Evolutionary conservation across 2,113 vertebrate genomes (phyloP).

Genomic region (Malurus melanocephalus): DNA sequence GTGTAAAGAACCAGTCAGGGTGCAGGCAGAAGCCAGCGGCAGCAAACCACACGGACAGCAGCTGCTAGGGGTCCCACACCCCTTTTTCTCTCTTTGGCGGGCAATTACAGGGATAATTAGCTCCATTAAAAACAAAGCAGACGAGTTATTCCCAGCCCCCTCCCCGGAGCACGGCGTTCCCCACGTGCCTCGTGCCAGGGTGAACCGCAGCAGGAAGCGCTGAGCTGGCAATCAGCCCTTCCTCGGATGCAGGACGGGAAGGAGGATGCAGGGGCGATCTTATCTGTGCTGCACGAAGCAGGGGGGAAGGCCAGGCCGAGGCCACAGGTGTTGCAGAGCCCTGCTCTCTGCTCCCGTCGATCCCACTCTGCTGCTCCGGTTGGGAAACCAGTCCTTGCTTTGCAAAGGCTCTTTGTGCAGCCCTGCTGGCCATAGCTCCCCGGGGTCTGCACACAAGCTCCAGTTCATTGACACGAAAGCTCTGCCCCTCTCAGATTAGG

Average conservation of each 20-base stretch:
- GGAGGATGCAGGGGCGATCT: background rate
- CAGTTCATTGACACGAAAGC: rapidly evolving
- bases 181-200: rapidly evolving
- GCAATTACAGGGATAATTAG: background rate
- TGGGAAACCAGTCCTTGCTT: background rate
- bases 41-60: background rate
- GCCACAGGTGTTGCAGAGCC: background rate
- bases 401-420: background rate
- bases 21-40: background rate
- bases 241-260: background rate
- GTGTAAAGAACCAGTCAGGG: constrained; percentile 52
- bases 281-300: background rate
- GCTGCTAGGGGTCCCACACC: background rate
- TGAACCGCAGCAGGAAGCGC: background rate
- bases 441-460: background rate
- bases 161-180: rapidly evolving
- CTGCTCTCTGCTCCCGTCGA: rapidly evolving
- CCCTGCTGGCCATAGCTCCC: background rate
- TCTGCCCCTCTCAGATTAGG: background rate
- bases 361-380: rapidly evolving
- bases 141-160: background rate
- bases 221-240: background rate
- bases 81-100: constrained; percentile 20
- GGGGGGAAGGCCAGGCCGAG: background rate
- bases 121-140: constrained; percentile 5